Evolutionary conservation across 2,797 vertebrate genomes (phyloP), one percentile per base, ranked within the genome.

Genomic region (Gambelia wislizenii): DNA sequence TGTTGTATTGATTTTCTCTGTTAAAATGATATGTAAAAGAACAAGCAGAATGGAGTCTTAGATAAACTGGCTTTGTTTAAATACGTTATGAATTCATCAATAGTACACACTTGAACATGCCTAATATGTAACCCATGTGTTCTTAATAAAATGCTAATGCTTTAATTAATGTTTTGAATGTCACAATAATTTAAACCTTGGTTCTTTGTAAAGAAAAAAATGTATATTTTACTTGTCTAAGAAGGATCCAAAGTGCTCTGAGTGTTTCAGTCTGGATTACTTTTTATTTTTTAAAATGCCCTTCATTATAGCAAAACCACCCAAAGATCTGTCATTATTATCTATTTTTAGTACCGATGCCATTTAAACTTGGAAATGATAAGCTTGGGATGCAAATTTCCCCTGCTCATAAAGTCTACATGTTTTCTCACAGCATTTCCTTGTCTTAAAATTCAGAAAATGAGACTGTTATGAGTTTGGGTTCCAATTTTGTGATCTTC

Each of bases 11-110:
- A 74, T 74, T 89, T 67, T 85, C 54, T 74, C 87, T 82, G 10
- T 90, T 91, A 20, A 85, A 91, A 80, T 93, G 64, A 49, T 93
- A 61, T 85, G 76, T 49, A 90, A 94, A 82, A 79, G 89, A 84
- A 25, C 72, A 69, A 84, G 77, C 91, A 85, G 90, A 93, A 87
- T 83, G 18, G 76, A 80, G 64, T 61, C 20, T 47, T 84, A 69
- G 42, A 72, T 67, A 61, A 80, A 74, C 22, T 27, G 72, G 64
- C n/a, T 85, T 85, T 85, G 67, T 89, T 80, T 85, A 72, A 47
- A 79, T 36, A 44, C 13, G 85, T 85, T 85, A 59, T 74, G n/a
- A 56, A 80, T 74, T 85, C 64, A 72, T 85, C 64, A 80, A 61
- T 36, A 64, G 61, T 5, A 47, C 1, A 9, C 0, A 7, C 84